Percentiles rank a stretch among this genome's conserved stretches.
These are phyloP conservation scores for Phoxinus phoxinus DNA, from an alignment of 2,113 vertebrate genomes.

Conservation along the genomic window DNA sequence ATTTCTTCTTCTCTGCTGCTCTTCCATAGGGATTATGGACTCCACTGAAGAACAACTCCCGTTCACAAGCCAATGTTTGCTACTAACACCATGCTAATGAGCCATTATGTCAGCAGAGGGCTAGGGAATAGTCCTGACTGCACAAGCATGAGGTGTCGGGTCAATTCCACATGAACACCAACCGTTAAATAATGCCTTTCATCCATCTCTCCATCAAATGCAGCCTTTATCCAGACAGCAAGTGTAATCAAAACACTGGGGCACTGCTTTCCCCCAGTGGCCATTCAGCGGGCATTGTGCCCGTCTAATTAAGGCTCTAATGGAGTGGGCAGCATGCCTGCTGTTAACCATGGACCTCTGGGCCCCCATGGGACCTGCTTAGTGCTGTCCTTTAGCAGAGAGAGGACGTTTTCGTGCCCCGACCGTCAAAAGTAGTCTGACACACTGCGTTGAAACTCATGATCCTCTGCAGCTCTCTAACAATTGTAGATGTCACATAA, in stretches of 20 bases:
- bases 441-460: slow-evolving; percentile 2
- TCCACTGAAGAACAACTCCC: slow-evolving; percentile 7
- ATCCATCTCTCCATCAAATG: slow-evolving; percentile 40
- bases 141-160: slow-evolving; percentile 40
- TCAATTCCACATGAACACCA: slow-evolving; percentile 46
- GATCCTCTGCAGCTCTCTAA: not conserved
- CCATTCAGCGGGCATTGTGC: slow-evolving; percentile 53
- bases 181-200: slow-evolving; percentile 51
- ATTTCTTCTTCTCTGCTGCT: not conserved
- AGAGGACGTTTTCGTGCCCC: slow-evolving; percentile 20
- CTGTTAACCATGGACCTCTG: slow-evolving; percentile 46
- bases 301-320: slow-evolving; percentile 61
- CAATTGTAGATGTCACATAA: not conserved
- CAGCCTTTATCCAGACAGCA: slow-evolving; percentile 27
- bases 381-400: slow-evolving; percentile 18
- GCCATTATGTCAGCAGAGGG: slow-evolving; percentile 38
- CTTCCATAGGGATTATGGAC: not conserved
- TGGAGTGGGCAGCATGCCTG: slow-evolving; percentile 59
- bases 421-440: not conserved
- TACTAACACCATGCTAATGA: slow-evolving; percentile 46
- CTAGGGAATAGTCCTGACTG: slow-evolving; percentile 38
- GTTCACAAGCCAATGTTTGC: not conserved
- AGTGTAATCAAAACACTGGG: slow-evolving; percentile 57
- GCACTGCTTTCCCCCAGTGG: slow-evolving; percentile 37
- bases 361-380: slow-evolving; percentile 19